phyloP scores from a whole-genome alignment of 2,888 invertebrate species.

The Stramonita haemastoma region DNA sequence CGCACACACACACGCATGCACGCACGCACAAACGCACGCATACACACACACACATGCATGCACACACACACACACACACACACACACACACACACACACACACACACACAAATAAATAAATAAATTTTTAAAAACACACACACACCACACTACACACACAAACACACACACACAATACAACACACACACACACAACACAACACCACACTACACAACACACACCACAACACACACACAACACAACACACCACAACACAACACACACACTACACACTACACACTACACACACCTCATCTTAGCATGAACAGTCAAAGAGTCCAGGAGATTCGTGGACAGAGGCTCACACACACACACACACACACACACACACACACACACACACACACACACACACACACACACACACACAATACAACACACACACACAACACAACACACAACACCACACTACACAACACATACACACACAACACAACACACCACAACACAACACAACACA shows the following conservation, averaged over 20 bases:
- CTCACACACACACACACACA: conserved; percentile 64
- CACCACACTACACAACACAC: background rate
- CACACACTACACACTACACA: background rate
- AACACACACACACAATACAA: too few species aligned
- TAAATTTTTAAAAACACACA: too few species aligned
- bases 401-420: background rate
- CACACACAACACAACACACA: background rate
- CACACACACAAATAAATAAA: too few species aligned
- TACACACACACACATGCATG: background rate
- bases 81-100: background rate
- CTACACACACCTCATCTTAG: conserved; percentile 88
- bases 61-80: background rate
- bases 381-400: too few species aligned
- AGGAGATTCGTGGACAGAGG: conserved; percentile 94
- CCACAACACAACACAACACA: background rate
- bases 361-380: background rate
- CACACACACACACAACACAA: too few species aligned
- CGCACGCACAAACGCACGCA: background rate
- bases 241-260: too few species aligned
- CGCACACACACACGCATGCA: background rate
- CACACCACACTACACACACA: too few species aligned
- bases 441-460: too few species aligned
- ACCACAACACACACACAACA: too few species aligned
- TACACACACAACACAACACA: background rate
- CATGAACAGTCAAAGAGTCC: conserved; percentile 95